Evolutionary conservation across 2,113 vertebrate species (phyloP).

Genomic region (Oceanites oceanicus): DNA sequence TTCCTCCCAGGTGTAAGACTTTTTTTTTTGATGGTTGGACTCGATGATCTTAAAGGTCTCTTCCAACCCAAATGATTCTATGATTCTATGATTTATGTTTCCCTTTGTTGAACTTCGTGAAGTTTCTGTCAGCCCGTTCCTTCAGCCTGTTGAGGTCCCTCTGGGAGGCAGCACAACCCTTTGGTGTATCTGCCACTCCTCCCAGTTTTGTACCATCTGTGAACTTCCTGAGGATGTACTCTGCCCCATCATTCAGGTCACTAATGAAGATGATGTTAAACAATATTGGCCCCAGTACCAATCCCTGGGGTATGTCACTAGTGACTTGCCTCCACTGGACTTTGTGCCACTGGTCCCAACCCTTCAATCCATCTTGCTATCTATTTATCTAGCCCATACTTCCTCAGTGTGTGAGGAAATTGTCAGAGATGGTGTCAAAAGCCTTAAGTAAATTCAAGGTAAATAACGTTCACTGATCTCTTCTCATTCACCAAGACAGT

Average conservation of each 20-base stretch:
- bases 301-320: rapidly evolving
- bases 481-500: not conserved
- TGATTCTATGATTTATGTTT: too few species aligned
- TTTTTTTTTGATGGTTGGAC: too few species aligned
- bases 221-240: not conserved
- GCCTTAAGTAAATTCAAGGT: not conserved
- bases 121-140: not conserved
- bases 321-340: not conserved
- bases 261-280: not conserved
- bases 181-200: not conserved
- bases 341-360: not conserved
- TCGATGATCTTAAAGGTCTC: too few species aligned
- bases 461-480: not conserved
- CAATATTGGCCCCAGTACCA: not conserved
- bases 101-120: not conserved
- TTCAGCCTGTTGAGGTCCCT: not conserved
- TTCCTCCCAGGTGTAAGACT: not conserved
- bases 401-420: not conserved
- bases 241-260: not conserved
- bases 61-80: too few species aligned
- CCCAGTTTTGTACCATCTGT: not conserved
- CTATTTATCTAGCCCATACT: not conserved
- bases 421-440: not conserved
- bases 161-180: not conserved
- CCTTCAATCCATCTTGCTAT: not conserved